These are phyloP conservation scores for Oceanites oceanicus DNA, from an alignment of 2,113 vertebrate species.

Conservation along the genomic window DNA sequence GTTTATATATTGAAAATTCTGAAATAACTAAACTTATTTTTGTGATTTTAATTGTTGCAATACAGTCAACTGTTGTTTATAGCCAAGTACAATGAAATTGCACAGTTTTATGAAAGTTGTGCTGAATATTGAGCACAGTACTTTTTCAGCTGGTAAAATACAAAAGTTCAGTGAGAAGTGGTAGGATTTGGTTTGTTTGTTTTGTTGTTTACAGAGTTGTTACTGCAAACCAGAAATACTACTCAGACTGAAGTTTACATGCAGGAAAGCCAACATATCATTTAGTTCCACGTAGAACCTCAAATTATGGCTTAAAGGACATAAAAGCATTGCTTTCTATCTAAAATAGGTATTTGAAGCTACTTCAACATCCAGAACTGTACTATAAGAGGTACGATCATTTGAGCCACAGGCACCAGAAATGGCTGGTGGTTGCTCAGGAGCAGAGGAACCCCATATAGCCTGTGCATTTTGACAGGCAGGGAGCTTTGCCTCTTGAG, in stretches of 20 bases:
- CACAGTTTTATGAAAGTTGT: neutral
- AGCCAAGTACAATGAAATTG: neutral
- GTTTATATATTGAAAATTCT: neutral
- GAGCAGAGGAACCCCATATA: neutral
- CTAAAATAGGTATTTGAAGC: neutral
- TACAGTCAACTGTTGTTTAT: neutral
- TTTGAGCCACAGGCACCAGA: neutral
- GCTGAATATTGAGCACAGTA: neutral
- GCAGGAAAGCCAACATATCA: neutral
- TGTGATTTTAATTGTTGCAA: neutral
- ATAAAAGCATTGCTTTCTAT: neutral
- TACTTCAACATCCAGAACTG: neutral
- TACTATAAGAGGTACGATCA: fast-evolving
- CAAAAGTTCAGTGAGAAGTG: neutral
- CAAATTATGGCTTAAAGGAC: neutral
- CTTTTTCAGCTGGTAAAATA: neutral
- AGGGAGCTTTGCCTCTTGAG: neutral
- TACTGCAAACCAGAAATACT: neutral
- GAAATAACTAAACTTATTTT: neutral
- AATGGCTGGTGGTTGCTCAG: neutral
- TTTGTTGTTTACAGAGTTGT: too few species aligned
- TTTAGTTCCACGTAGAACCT: neutral
- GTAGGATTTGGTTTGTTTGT: neutral
- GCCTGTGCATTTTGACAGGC: neutral
- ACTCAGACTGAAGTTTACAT: neutral